phyloP scores from a whole-genome alignment of 2,888 invertebrate genomes.

The Tortricodes alternella region DNA sequence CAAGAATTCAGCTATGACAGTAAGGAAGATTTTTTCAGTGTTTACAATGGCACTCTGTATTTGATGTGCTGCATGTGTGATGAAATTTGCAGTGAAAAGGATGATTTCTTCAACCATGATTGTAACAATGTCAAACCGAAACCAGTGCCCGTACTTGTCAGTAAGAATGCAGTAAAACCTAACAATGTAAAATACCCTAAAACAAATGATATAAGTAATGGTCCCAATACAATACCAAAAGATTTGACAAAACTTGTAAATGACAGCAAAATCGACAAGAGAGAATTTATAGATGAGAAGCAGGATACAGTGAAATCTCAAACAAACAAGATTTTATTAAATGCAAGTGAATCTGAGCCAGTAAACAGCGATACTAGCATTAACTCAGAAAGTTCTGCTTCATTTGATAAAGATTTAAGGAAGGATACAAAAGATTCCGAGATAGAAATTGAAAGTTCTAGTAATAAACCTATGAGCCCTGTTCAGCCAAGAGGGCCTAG shows the following conservation, averaged over 20 bases:
- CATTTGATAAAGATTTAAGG: slow-evolving; percentile 56
- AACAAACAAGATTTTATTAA: slow-evolving; percentile 46
- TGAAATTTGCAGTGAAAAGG: slow-evolving; percentile 88
- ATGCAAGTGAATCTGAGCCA: slow-evolving; percentile 48
- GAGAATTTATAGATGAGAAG: slow-evolving; percentile 55
- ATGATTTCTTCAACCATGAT: slow-evolving; percentile 89
- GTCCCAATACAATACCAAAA: slow-evolving; percentile 51
- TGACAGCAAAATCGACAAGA: slow-evolving; percentile 49
- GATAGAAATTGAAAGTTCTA: slow-evolving; percentile 55
- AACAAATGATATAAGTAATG: slow-evolving; percentile 60
- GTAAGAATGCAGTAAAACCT: slow-evolving; percentile 67
- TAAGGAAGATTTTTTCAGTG: slow-evolving; percentile 86
- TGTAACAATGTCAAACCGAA: slow-evolving; percentile 82
- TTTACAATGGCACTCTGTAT: slow-evolving; percentile 86
- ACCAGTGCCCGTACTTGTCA: slow-evolving; percentile 77
- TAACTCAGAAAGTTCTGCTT: slow-evolving; percentile 52
- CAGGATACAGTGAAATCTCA: slow-evolving; percentile 51
- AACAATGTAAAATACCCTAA: slow-evolving; percentile 59
- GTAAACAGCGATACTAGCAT: slow-evolving; percentile 58
- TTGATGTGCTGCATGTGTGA: slow-evolving; percentile 92
- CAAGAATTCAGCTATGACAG: slow-evolving; percentile 86
- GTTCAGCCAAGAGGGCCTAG: slow-evolving; percentile 42
- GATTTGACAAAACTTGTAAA: slow-evolving; percentile 46
- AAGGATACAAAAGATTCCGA: slow-evolving; percentile 54
- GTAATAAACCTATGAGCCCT: slow-evolving; percentile 50